Base-by-base conservation (phyloP, 2,113 vertebrate genomes). In the Microcebus griseorufus region DNA sequence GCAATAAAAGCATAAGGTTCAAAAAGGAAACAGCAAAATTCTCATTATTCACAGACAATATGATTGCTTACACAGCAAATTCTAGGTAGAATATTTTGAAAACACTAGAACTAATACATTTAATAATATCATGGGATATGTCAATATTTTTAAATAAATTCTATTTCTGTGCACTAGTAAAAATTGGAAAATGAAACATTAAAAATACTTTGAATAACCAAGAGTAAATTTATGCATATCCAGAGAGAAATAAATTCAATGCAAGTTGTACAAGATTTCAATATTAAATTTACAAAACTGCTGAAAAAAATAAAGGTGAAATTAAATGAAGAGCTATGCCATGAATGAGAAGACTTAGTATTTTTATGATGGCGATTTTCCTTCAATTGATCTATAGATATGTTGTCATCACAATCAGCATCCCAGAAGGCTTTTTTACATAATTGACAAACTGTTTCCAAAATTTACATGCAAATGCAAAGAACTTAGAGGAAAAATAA, bases 401-500 rank as follows among this genome's bases (percentile, higher is more conserved):
- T 25, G 23, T 72, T 34, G 11, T 16, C 34, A 80, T 64, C 32
- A 64, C 14, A 79, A 29, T 86, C 53, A 79, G 73, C 32, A n/a
- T n/a, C n/a, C 16, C 7, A 53, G 25, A 17, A 45, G 10, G 17
- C 9, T 6, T 78, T 84, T 80, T 86, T 79, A 7, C 34, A 69
- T 25, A 64, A 75, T 25, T 89, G 51, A 58, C 42, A 93, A 92
- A 4, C 25, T 90, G 11, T 82, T 96, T 67, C 55, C 42, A 90
- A 96, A 96, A 80, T 89, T 3, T 65, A 18, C 70, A 78, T 32
- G 34, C 16, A 95, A 81, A 95, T 45, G 2, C 45, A 48, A 87
- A 94, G 42, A 2, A 64, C 32, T 8, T 58, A 94, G 10, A 80
- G 1, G 4, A 12, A 23, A 84, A 92, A 88, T 8, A 75, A 64